Evolutionary conservation across 2,797 vertebrate genomes (phyloP), one percentile per base, ranked within the genome.

Genomic region (Myiothlypis chrysogaster): DNA sequence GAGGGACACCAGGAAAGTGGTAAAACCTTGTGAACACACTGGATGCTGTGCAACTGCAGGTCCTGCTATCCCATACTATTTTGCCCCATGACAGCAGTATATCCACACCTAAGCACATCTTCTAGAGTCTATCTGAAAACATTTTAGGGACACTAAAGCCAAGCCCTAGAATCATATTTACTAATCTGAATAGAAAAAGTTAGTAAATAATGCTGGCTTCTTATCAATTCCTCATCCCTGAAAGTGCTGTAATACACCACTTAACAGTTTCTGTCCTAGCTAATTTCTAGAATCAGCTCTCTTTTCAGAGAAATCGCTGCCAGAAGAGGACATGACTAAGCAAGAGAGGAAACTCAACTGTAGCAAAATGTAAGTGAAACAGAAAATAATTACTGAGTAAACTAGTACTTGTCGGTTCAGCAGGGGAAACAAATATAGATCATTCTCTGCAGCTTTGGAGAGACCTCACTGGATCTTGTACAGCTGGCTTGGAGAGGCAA

Each of bases 251-350:
- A 73, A 93, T 57, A 81, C 5, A 43, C 49, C 56, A 75, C 56
- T 72, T 1, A 0, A 39, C 35, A 43, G 56, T 88, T 91, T 91
- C 89, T 89, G 73, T 82, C 55, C 56, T 27, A 59, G 77, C 63
- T 78, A 64, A 87, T 94, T 94, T 96, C 83, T 90, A 73, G 88
- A 94, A 94, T 73, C 83, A 73, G 50, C 77, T 84, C 59, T 72
- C 93, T 88, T 80, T 96, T 96, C 90, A 95, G 52, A 84, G 87
- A 96, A 96, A 66, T 56, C 2, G 18, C 69, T 88, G 85, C 83
- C 93, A 93, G 90, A 84, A 76, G 68, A 94, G 91, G 90, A 94
- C 91, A 89, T 96, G 94, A 95, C 93, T 96, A 96, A 96, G 89
- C 93, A 97, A 64, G 60, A 79, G n/a, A 88, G 91, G 89, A 95